Evolutionary conservation across 1,140 invertebrate genomes (phyloP), one percentile per base, ranked within the genome.

Genomic region (Panagrolaimus sp.): DNA sequence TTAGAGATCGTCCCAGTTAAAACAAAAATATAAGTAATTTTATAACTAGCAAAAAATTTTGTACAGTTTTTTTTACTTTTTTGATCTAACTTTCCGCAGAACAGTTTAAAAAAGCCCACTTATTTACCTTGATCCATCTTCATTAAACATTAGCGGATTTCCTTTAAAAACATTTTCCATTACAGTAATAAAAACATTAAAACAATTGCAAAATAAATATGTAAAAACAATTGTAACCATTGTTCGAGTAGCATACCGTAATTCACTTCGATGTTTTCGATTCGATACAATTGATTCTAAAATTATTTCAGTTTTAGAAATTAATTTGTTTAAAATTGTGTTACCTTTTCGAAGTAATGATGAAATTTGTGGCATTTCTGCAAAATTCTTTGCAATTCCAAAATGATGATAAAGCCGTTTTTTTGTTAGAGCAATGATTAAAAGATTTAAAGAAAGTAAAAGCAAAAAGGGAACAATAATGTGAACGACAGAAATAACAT

Each of bases 401-500:
- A 67, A 65, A 44, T 70, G 67, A 43, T 65, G 52, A 17, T 67
- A 66, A 10, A 76, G 43, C 24, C 76, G 76, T 55, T 70, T 68
- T 43, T 78, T 76, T 1, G 71, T 78, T 17, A 78, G 58, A n/a
- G 48, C 62, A 28, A 78, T 78, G 14, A 78, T 78, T 2, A 71
- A 66, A 26, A 78, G 63, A 45, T 78, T 78, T 14, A 78, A 64
- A 12, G 70, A 55, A 1, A 78, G 66, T 7, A 78, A 68, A 45
- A 78, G 52, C 21, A 76, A 58, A 63, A 78, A 78, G 7, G 76
- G 76, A n/a, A 78, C 63, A 24, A 78, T 67, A 14, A 78, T 73
- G 55, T 78, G 76, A 0, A 78, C 68, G 17, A 78, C 48, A 24
- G 67, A 69, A 44, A 78, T 75, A 26, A 78, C 76, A 65, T 75